Conservation (phyloP, 2,888 invertebrate species). For the Gastrophysa polygoni region DNA sequence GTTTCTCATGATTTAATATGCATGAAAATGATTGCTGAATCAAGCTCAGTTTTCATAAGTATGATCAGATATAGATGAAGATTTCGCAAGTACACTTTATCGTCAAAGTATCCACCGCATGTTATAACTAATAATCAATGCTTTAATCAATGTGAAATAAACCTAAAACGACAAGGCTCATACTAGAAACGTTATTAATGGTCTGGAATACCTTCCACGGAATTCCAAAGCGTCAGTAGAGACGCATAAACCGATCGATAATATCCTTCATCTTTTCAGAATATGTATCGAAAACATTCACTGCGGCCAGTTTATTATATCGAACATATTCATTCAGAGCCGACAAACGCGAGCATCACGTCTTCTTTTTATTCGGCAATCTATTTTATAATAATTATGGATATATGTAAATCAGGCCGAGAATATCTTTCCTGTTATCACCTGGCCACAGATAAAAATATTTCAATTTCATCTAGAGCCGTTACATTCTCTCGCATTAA, state of each 20-base stretch:
- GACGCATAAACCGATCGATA: slow-evolving; percentile 3
- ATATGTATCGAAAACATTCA: slow-evolving; percentile 9
- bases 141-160: too few relatives aligned
- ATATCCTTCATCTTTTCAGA: slow-evolving; percentile 7
- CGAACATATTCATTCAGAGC: slow-evolving; percentile 3
- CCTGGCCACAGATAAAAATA: background rate
- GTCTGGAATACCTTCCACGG: background rate
- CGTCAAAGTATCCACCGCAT: too few relatives aligned
- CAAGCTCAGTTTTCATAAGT: too few relatives aligned
- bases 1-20: too few relatives aligned
- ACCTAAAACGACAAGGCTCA: too few relatives aligned
- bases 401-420: background rate
- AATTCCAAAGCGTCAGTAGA: slow-evolving; percentile 12
- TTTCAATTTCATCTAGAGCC: background rate
- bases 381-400: slow-evolving; percentile 7
- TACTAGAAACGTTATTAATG: too few relatives aligned
- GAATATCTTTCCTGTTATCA: background rate
- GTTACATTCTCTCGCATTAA: background rate
- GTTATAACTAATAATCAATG: too few relatives aligned
- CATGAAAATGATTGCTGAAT: too few relatives aligned
- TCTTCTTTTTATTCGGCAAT: slow-evolving; percentile 2
- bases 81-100: too few relatives aligned
- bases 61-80: too few relatives aligned
- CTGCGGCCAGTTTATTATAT: background rate
- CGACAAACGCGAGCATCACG: slow-evolving; percentile 9